These are phyloP conservation scores for Diadromus collaris DNA, from an alignment of 2,888 invertebrate genomes.

Conservation along the genomic window DNA sequence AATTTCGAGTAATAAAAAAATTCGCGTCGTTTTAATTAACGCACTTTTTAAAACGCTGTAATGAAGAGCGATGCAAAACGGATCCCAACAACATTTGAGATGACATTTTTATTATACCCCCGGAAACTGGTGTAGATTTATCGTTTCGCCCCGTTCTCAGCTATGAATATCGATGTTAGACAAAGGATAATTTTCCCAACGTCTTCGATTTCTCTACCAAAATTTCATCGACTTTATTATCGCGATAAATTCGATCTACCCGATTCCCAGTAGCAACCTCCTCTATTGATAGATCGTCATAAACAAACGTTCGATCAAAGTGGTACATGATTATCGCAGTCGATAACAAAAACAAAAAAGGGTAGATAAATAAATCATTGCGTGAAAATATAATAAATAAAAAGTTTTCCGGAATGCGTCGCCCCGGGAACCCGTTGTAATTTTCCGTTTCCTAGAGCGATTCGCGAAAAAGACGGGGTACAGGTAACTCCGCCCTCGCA, in stretches of 20 bases:
- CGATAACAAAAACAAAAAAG: not conserved
- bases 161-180: not conserved
- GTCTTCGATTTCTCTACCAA: not conserved
- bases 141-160: not conserved
- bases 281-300: not conserved
- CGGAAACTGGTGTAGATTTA: not conserved
- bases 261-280: not conserved
- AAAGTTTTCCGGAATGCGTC: not conserved
- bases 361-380: not conserved
- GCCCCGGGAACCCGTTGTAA: too few species aligned
- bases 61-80: not conserved
- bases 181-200: not conserved
- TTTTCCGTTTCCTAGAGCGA: slow-evolving; percentile 19
- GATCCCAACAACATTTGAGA: not conserved
- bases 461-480: slow-evolving; percentile 16
- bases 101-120: not conserved
- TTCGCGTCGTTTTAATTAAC: not conserved
- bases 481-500: slow-evolving; percentile 38
- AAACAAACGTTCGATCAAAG: not conserved
- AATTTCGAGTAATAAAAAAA: not conserved
- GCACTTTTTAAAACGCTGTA: not conserved
- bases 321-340: not conserved
- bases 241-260: not conserved
- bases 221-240: too few species aligned
- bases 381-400: not conserved